A percentile compares a stretch with the other conserved stretches of the same genome.
These are phyloP conservation scores for Catocala nupta DNA, from an alignment of 2,888 invertebrate species.

Conservation along the genomic window DNA sequence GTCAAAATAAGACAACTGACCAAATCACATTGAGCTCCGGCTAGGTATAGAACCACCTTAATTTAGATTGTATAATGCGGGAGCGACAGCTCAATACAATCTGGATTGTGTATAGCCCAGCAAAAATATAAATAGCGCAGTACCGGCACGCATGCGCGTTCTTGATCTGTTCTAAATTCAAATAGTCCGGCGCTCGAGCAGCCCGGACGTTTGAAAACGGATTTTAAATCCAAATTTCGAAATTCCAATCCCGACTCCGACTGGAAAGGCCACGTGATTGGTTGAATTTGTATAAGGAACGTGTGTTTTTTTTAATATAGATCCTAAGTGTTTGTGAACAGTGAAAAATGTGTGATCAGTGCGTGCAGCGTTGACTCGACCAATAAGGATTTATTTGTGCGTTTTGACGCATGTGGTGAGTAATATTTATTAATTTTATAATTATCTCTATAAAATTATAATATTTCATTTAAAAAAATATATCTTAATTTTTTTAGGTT, in stretches of 20 bases:
- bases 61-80: conserved; percentile 28
- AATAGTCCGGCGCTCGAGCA: conserved; percentile 74
- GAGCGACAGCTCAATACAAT: conserved; percentile 51
- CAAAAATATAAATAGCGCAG: conserved; percentile 75
- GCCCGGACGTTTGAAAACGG: conserved; percentile 71
- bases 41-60: conserved; percentile 31
- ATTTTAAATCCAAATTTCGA: conserved; percentile 57
- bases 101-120: conserved; percentile 69
- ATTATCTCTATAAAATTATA: conserved; percentile 16
- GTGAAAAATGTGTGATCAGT: conserved; percentile 82
- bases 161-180: conserved; percentile 74
- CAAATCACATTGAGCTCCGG: conserved; percentile 50
- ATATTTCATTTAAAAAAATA: not conserved
- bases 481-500: not conserved
- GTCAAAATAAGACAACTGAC: conserved; percentile 58
- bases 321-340: conserved; percentile 58
- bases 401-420: conserved; percentile 66
- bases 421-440: conserved; percentile 35
- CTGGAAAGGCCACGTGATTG: conserved; percentile 77
- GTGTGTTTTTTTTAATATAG: conserved; percentile 51
- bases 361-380: conserved; percentile 70
- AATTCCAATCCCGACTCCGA: conserved; percentile 69
- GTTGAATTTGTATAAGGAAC: conserved; percentile 35
- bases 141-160: conserved; percentile 65
- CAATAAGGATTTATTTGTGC: conserved; percentile 63